Percentiles rank a stretch among this genome's conserved stretches.
These are phyloP conservation scores for Chaetorhynchus papuensis DNA, from an alignment of 2,113 vertebrate species.

Conservation along the genomic window DNA sequence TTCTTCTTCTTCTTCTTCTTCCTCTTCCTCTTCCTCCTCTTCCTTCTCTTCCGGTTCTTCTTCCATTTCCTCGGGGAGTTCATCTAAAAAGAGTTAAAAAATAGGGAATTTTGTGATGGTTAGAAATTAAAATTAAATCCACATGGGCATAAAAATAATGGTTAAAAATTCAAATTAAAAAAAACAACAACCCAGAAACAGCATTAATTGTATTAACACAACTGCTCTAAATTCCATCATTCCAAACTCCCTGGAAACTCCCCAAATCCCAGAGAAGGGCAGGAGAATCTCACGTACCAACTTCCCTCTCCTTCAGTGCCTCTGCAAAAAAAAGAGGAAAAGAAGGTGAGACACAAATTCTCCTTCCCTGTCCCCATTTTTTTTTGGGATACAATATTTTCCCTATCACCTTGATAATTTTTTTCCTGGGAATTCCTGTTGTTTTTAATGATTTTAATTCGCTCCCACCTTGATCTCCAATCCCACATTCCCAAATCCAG, in stretches of 20 bases:
- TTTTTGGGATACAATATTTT: background rate
- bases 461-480: background rate
- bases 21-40: background rate
- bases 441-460: background rate
- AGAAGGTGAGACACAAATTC: background rate
- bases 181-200: too few relatives aligned
- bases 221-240: background rate
- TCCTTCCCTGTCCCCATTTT: background rate
- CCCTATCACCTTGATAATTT: accelerated
- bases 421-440: background rate
- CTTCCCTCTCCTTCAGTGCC: background rate
- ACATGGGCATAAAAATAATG: accelerated
- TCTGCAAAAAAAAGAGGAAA: background rate
- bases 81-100: background rate
- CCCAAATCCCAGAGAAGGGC: background rate
- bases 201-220: background rate
- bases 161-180: background rate
- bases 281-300: background rate
- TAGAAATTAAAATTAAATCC: background rate
- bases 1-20: too few relatives aligned
- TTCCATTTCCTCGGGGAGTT: background rate
- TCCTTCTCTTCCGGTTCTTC: background rate
- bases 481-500: background rate
- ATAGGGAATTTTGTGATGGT: background rate
- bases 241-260: background rate